These are phyloP conservation scores for Nematopogon swammerdamellus DNA, from an alignment of 2,888 invertebrate genomes.

Conservation along the genomic window DNA sequence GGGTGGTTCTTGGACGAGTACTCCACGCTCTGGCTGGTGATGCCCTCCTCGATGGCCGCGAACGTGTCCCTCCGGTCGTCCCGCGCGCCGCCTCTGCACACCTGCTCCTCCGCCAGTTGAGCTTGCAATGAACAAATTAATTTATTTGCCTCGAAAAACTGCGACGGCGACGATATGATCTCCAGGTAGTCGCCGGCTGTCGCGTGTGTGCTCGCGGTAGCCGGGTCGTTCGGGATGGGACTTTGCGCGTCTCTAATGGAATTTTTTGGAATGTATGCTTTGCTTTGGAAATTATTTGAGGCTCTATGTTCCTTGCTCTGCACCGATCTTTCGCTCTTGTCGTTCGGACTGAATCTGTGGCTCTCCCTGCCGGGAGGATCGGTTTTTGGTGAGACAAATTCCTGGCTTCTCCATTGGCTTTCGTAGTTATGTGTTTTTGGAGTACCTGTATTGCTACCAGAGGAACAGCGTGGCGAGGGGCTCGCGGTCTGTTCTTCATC, in stretches of 20 bases:
- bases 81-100: constrained; percentile 21
- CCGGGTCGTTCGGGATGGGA: background rate
- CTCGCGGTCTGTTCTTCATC: background rate
- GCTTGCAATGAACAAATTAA: constrained; percentile 48
- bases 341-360: background rate
- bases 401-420: background rate
- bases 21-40: constrained; percentile 38
- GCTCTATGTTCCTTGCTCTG: background rate
- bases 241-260: background rate
- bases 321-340: background rate
- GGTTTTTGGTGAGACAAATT: background rate
- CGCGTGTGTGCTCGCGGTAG: background rate
- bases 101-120: constrained; percentile 37
- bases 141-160: constrained; percentile 45
- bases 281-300: background rate
- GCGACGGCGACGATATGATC: constrained; percentile 37
- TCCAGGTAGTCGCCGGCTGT: constrained; percentile 12
- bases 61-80: constrained; percentile 23
- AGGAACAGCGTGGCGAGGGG: background rate
- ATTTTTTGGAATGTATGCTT: background rate
- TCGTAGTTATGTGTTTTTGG: background rate
- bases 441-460: too few relatives aligned
- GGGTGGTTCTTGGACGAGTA: constrained; percentile 44
- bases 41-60: constrained; percentile 44
- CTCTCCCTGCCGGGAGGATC: background rate